A percentile compares a stretch with the other conserved stretches of the same genome.
Conservation (phyloP, 2,888 invertebrate species). For the Mesopsocus fuscifrons region DNA sequence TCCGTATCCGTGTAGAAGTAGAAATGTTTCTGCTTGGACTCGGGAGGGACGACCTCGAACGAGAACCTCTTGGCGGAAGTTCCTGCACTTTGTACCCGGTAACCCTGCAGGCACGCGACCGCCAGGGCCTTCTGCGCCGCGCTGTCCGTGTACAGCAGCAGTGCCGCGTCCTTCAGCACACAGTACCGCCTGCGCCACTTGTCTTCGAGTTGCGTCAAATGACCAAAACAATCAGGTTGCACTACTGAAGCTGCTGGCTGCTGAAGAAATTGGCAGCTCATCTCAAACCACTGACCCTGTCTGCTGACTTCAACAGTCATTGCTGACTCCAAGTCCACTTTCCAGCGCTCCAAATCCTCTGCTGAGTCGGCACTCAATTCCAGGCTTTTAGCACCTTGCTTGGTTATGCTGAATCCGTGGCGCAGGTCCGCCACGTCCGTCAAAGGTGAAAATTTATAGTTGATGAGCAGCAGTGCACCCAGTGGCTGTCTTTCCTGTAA, state of each 20-base stretch:
- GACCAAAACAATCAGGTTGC: constrained; percentile 84
- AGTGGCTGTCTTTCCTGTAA: constrained; percentile 67
- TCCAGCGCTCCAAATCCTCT: constrained; percentile 55
- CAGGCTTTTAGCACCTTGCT: constrained; percentile 47
- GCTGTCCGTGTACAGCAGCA: constrained; percentile 82
- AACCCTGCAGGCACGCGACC: constrained; percentile 86
- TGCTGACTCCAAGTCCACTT: constrained; percentile 25
- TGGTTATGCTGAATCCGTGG: constrained; percentile 43
- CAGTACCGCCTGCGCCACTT: constrained; percentile 81
- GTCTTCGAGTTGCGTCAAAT: constrained; percentile 64
- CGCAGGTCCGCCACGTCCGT: constrained; percentile 34
- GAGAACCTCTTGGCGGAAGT: constrained; percentile 62
- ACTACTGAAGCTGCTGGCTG: constrained; percentile 26
- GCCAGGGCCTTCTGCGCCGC: constrained; percentile 78
- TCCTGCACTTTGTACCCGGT: constrained; percentile 67
- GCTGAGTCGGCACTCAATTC: constrained; percentile 65
- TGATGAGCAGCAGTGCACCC: constrained; percentile 71
- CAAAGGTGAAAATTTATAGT: constrained; percentile 47
- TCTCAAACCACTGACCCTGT: constrained; percentile 25
- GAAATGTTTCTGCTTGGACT: constrained; percentile 68
- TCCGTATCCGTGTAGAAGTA: constrained; percentile 88
- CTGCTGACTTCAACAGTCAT: neutral
- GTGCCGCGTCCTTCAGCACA: constrained; percentile 84
- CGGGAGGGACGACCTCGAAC: constrained; percentile 79
- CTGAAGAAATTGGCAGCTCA: constrained; percentile 10